phyloP scores from a whole-genome alignment of 2,797 vertebrate genomes.

The Macrochelys suwanniensis region DNA sequence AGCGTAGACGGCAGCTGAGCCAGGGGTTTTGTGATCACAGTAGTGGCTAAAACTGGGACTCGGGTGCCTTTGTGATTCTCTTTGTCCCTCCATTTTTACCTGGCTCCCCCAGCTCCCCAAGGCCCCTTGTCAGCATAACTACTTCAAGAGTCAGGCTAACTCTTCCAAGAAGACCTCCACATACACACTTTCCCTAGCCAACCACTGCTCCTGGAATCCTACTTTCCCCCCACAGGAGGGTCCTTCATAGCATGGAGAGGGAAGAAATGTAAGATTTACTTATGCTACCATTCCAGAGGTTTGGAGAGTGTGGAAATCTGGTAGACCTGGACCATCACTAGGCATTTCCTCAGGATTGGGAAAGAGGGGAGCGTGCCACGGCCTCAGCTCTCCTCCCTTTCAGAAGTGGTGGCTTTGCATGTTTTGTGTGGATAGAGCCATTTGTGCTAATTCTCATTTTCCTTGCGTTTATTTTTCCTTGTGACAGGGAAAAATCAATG shows the following conservation, averaged over 20 bases:
- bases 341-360: background rate
- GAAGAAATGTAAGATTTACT: background rate
- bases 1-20: background rate
- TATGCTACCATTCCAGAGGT: background rate
- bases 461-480: constrained; percentile 14
- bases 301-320: background rate
- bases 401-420: background rate
- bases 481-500: background rate
- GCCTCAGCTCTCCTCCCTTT: background rate
- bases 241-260: background rate
- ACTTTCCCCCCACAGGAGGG: no score
- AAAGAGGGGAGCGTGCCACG: background rate
- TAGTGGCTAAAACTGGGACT: background rate
- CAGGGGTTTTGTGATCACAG: background rate
- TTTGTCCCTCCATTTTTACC: background rate
- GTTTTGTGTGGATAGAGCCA: background rate
- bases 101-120: no score
- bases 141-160: background rate
- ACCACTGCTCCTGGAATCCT: background rate
- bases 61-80: background rate
- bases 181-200: background rate
- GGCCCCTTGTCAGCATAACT: background rate
- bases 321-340: background rate
- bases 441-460: background rate
- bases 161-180: background rate